These are phyloP conservation scores for Formicarius rufipectus DNA, from an alignment of 2,113 vertebrate species.

Conservation along the genomic window DNA sequence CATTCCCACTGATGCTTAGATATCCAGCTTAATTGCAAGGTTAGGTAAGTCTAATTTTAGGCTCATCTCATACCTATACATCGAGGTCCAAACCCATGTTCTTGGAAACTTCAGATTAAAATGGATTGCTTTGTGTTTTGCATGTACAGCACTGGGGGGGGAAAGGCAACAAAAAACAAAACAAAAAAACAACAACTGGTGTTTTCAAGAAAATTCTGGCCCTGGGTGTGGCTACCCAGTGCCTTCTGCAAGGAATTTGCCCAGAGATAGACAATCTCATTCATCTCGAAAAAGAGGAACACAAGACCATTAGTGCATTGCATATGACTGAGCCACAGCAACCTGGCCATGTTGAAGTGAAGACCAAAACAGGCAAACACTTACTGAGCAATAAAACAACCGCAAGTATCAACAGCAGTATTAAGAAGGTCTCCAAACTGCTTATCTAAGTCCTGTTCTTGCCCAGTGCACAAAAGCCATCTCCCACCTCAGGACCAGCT, in stretches of 20 bases:
- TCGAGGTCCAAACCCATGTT: slow-evolving; percentile 11
- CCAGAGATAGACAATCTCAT: too few species aligned
- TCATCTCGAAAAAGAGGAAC: background rate
- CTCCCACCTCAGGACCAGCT: background rate
- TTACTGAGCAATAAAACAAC: background rate
- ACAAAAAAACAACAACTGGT: background rate
- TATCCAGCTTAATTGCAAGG: slow-evolving; percentile 6
- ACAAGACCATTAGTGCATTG: background rate
- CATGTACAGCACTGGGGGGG: background rate
- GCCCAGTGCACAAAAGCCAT: background rate
- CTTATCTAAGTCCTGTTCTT: background rate
- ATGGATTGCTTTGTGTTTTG: background rate
- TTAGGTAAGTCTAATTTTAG: slow-evolving; percentile 52
- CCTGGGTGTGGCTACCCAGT: background rate
- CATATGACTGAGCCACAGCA: background rate
- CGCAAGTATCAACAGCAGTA: background rate
- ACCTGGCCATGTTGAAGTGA: background rate
- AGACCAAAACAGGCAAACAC: background rate
- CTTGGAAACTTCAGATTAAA: background rate
- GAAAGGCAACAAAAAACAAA: too few species aligned
- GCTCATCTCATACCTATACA: background rate
- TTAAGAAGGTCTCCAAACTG: background rate
- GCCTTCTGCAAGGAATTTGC: slow-evolving; percentile 10
- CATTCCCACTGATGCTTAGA: slow-evolving; percentile 30
- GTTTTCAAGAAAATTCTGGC: background rate